Evolutionary conservation across 2,888 invertebrate genomes (phyloP).

Genomic region (Aromia moschata): DNA sequence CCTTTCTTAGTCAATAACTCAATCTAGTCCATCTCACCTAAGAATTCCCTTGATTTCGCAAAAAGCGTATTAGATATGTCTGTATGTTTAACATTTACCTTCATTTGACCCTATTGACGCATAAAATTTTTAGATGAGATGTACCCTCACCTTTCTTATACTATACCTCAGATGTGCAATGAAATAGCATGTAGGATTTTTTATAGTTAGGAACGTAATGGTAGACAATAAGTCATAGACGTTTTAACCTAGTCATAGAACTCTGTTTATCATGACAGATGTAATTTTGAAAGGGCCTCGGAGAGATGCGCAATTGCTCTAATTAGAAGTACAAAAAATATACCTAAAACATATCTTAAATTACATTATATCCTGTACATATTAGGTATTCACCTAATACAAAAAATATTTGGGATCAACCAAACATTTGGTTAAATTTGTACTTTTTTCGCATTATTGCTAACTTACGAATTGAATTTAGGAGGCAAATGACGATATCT

Average conservation of each 20-base stretch:
- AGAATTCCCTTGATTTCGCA: constrained; percentile 1
- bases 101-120: constrained; percentile 3
- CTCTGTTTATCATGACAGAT: constrained; percentile 31
- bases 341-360: too few relatives aligned
- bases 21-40: constrained; percentile 7
- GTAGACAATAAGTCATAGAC: constrained; percentile 15
- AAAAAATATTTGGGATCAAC: too few relatives aligned
- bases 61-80: neutral
- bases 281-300: constrained; percentile 25
- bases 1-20: constrained; percentile 2
- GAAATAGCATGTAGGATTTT: constrained; percentile 10
- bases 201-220: neutral
- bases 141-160: neutral
- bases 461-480: too few relatives aligned
- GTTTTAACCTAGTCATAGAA: constrained; percentile 37
- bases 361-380: too few relatives aligned
- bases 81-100: neutral
- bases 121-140: constrained; percentile 2
- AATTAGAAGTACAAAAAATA: too few relatives aligned
- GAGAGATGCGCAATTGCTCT: too few relatives aligned
- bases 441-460: too few relatives aligned
- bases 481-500: neutral
- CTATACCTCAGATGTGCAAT: constrained; percentile 23
- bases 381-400: too few relatives aligned
- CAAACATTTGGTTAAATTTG: too few relatives aligned